A percentile compares a stretch with the other conserved stretches of the same genome.
Conservation (phyloP, 2,113 vertebrate species). For the Engraulis encrasicolus region DNA sequence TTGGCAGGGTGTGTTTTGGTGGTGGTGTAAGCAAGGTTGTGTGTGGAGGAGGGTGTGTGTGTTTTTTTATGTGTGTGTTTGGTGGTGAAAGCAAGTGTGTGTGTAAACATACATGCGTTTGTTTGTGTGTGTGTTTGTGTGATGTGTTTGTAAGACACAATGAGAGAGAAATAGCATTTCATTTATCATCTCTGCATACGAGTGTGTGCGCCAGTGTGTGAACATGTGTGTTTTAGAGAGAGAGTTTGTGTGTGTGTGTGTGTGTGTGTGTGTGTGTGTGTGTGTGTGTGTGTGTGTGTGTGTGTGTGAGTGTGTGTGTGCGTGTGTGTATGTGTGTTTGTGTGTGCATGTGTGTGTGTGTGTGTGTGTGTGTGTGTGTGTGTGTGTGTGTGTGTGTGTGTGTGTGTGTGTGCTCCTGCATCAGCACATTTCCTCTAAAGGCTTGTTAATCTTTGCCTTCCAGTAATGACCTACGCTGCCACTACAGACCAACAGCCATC, state of each 20-base stretch:
- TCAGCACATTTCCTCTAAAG: slow-evolving; percentile 7
- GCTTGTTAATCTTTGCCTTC: slow-evolving; percentile 13
- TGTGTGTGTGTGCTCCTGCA: not conserved
- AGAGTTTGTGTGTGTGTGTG: not conserved
- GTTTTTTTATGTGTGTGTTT: not conserved
- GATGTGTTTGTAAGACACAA: not conserved
- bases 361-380: slow-evolving; percentile 16
- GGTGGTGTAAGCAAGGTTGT: too few species aligned
- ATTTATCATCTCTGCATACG: too few species aligned
- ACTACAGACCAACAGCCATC: not conserved
- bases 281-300: not conserved
- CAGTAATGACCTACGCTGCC: not conserved
- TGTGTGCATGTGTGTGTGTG: too few species aligned
- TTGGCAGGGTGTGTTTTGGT: too few species aligned
- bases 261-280: slow-evolving; percentile 1
- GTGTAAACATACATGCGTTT: too few species aligned
- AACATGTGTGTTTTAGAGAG: too few species aligned
- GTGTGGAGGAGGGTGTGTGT: not conserved
- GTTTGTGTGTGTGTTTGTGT: too few species aligned
- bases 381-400: slow-evolving; percentile 5
- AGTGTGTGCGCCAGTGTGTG: too few species aligned
- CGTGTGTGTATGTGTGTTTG: too few species aligned
- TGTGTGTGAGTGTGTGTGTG: not conserved
- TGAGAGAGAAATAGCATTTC: not conserved
- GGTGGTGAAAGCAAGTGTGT: not conserved